Evolutionary conservation across 2,797 vertebrate genomes (phyloP), one percentile per base, ranked within the genome.

Genomic region (Micrastur ruficollis): DNA sequence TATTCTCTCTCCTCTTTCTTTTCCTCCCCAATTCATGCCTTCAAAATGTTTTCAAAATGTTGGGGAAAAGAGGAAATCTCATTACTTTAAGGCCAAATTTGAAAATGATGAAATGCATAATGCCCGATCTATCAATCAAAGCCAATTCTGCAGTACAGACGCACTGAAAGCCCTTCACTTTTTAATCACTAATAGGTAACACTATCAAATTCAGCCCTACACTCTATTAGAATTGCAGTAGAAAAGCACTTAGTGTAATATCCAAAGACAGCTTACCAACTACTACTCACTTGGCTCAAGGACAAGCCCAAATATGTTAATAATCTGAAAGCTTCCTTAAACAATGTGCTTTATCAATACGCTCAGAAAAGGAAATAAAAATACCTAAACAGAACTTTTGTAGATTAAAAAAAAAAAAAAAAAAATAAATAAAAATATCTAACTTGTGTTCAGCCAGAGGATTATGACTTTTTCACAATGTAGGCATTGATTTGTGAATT

Each of bases 241-340:
- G 88, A 71, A 90, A 86, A 95, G 93, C 87, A 94, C 93, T 96
- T 89, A 79, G 59, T 21, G 66, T 81, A 89, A 92, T 86, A 81
- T 23, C 86, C 83, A 71, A 25, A 80, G 88, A 82, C 83, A 90
- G 83, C 76, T 94, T 76, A 89, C 86, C 66, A 23, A 55, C 40
- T 18, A 22, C 59, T 27, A 36, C 17, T 91, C 82, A 16, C 52
- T 74, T 71, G 90, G 90, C 90, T 65, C 29, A 13, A 87, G 88
- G 68, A 83, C 89, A 91, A 89, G 61, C 20, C 52, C 36, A 78
- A 62, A 83, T 27, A 80, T 7, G 29, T 65, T 42, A 63, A 61
- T 29, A 62, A 79, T 17, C 7, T 13, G 34, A 71, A 90, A 92
- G 72, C 62, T 70, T 88, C 75, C 71, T 95, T 93, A 93, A 91